Base-by-base conservation (phyloP, 2,888 invertebrate species). In the Orgyia antiqua region DNA sequence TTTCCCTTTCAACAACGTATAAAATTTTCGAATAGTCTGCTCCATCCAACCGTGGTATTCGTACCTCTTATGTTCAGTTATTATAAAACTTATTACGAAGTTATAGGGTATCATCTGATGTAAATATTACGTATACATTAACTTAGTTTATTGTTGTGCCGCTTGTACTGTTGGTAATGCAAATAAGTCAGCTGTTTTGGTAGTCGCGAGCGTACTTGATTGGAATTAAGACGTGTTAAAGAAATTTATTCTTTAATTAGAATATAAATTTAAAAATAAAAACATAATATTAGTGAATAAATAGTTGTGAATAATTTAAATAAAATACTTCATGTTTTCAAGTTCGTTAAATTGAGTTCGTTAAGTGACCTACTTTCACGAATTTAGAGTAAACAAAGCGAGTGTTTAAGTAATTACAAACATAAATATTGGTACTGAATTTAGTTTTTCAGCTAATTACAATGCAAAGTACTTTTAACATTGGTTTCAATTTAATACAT, bases 121-220 rank as follows among this genome's bases (percentile, higher is more conserved):
- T 65, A 45, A 49, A 46, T 35, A 41, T 42, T 41, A 31, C 15
- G 43, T 56, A 53, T 51, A 39, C 29, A 41, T 68, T 72, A 39
- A 36, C 68, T 29, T 47, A 43, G 65, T 58, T 29, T 33, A 39
- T 45, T 39, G 29, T 36, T 38, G 35, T 34, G 34, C 32, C 65
- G 68, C 52, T 74, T 82, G 77, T 82, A 80, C 78, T 78, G 79
- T 68, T 74, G 57, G 68, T 64, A 51, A 61, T 70, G 76, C 72
- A 78, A 78, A 75, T 76, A 73, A 70, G 76, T 77, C 83, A 84
- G 83, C 82, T 83, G 82, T 77, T 77, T 71, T 80, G 80, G 83
- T 82, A 58, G 57, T n/a, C 65, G 51, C 62, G 64, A 54, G 63
- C 64, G 56, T 62, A n/a, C n/a, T n/a, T n/a, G 38, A 39, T n/a